These are phyloP conservation scores for Rhadina sibilatrix DNA, from an alignment of 2,113 vertebrate genomes.

Conservation along the genomic window DNA sequence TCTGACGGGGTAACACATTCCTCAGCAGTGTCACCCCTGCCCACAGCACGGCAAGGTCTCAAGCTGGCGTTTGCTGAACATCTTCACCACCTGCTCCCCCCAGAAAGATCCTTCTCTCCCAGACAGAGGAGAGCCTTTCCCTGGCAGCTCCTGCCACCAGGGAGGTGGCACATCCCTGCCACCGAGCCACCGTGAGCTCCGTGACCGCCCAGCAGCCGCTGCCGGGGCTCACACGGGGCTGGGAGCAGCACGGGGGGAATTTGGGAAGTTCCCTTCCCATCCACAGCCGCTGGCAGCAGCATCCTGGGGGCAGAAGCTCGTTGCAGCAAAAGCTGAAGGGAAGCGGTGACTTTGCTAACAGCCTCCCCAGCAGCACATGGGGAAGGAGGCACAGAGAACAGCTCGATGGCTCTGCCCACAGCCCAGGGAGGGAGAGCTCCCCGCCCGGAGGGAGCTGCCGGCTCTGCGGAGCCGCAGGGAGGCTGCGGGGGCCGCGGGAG, in stretches of 20 bases:
- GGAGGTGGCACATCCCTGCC: not conserved
- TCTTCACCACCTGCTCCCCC: slow-evolving; percentile 44
- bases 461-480: not conserved
- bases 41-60: slow-evolving; percentile 55
- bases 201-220: not conserved
- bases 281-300: rapidly evolving
- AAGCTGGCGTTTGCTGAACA: slow-evolving; percentile 48
- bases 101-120: not conserved
- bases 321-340: not conserved
- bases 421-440: not conserved
- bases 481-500: slow-evolving; percentile 45
- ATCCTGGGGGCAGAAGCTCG: rapidly evolving
- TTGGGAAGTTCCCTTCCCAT: not conserved
- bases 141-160: not conserved
- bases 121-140: not conserved
- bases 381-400: rapidly evolving
- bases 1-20: slow-evolving; percentile 20
- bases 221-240: not conserved
- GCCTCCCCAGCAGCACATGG: rapidly evolving
- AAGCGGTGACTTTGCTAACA: rapidly evolving
- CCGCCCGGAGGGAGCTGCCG: not conserved
- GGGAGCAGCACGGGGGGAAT: rapidly evolving
- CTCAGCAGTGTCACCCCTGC: slow-evolving; percentile 37
- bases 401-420: not conserved
- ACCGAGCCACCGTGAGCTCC: rapidly evolving